These are phyloP conservation scores for Pristionchus japonicus DNA, from an alignment of 2,888 invertebrate genomes.

Conservation along the genomic window DNA sequence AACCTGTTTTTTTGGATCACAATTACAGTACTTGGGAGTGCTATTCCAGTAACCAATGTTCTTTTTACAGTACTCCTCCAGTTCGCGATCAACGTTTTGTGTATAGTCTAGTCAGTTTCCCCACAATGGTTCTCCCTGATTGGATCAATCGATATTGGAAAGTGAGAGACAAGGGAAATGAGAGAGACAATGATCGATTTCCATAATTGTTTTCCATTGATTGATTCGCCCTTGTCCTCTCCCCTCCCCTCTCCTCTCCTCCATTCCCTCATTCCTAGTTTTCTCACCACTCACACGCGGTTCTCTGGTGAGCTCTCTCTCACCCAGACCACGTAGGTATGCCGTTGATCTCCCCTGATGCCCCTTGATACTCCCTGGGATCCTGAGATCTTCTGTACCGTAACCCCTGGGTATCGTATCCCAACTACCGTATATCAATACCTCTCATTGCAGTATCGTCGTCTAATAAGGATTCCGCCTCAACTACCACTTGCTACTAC, in stretches of 20 bases:
- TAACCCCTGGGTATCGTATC: background rate
- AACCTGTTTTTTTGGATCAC: background rate
- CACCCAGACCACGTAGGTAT: background rate
- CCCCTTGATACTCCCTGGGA: background rate
- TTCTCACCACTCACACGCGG: background rate
- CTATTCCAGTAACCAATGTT: no score
- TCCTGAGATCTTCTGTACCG: background rate
- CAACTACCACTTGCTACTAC: slow-evolving; percentile 26
- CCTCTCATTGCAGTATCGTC: background rate
- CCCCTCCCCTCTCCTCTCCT: background rate
- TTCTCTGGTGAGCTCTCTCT: slow-evolving; percentile 11
- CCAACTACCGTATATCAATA: background rate
- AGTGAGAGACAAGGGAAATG: no score
- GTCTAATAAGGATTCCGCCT: slow-evolving; percentile 18
- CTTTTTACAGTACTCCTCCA: no score
- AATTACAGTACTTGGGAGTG: background rate
- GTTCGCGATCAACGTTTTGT: no score
- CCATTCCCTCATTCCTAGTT: slow-evolving; percentile 16
- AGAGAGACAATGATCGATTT: background rate
- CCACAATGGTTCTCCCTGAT: background rate
- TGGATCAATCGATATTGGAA: background rate
- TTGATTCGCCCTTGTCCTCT: background rate
- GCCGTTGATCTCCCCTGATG: background rate
- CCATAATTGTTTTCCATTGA: background rate
- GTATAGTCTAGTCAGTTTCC: background rate